Percentiles rank a stretch among this genome's conserved stretches.
Evolutionary conservation across 2,113 vertebrate genomes (phyloP).

Genomic region (Isurus oxyrinchus): DNA sequence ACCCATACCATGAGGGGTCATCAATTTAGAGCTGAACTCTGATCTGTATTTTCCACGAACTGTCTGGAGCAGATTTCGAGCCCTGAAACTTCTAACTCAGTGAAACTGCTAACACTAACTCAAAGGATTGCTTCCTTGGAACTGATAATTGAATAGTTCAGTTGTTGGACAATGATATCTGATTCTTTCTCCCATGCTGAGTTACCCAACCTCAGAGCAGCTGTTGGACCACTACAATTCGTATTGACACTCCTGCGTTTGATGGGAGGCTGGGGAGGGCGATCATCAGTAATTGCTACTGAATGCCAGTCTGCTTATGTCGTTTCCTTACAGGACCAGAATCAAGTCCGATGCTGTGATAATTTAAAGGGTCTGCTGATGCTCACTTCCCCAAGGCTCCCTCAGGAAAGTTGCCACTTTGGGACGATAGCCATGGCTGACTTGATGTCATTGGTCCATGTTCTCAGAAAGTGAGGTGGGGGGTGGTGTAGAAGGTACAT

Average conservation of each 20-base stretch:
- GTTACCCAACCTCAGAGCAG: not conserved
- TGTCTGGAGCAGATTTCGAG: not conserved
- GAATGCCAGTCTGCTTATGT: not conserved
- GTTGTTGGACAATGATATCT: not conserved
- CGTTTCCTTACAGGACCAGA: not conserved
- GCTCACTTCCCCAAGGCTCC: no score
- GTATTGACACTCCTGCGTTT: not conserved
- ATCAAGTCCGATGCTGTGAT: not conserved
- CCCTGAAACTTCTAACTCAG: not conserved
- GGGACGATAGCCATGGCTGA: not conserved
- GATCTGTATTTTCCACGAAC: not conserved
- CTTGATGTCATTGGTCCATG: not conserved
- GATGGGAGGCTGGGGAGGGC: not conserved
- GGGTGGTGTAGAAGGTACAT: not conserved
- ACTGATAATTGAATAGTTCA: not conserved
- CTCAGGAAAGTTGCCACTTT: not conserved
- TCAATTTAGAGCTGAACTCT: not conserved
- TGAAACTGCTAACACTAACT: not conserved
- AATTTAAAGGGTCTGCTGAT: not conserved
- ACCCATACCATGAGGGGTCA: not conserved
- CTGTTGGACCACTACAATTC: not conserved
- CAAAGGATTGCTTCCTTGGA: not conserved
- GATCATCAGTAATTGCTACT: not conserved
- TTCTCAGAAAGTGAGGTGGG: not conserved
- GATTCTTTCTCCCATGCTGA: not conserved